A percentile compares a stretch with the other conserved stretches of the same genome.
Conservation (phyloP, 2,888 invertebrate genomes). For the Creontiades dilutus region DNA sequence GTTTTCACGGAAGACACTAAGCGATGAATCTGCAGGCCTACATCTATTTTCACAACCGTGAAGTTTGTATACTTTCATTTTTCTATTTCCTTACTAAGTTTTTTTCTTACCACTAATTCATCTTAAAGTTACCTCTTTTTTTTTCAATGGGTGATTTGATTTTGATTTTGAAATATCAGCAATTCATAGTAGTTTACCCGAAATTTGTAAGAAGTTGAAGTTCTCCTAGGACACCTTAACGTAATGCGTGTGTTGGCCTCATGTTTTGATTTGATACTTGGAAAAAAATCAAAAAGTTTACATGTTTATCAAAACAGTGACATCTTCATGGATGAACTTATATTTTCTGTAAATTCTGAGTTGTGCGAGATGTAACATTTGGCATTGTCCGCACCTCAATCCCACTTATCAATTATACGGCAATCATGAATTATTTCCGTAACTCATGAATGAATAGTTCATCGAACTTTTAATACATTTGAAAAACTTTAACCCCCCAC, state of each 20-base stretch:
- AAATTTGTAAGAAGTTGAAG: neutral
- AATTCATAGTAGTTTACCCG: neutral
- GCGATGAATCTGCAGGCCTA: slow-evolving; percentile 58
- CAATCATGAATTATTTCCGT: neutral
- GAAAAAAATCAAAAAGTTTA: neutral
- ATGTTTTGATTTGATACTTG: slow-evolving; percentile 30
- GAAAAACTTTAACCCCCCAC: neutral
- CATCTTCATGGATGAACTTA: neutral
- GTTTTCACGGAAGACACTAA: neutral
- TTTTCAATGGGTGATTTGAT: neutral
- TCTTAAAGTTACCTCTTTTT: neutral
- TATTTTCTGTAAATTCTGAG: slow-evolving; percentile 40
- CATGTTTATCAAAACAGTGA: neutral
- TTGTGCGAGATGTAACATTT: slow-evolving; percentile 56
- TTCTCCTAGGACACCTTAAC: neutral
- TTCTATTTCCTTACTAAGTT: neutral
- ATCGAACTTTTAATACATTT: neutral
- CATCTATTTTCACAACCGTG: slow-evolving; percentile 65
- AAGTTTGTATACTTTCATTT: slow-evolving; percentile 65
- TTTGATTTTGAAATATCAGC: neutral
- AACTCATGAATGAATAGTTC: neutral
- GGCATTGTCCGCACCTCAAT: slow-evolving; percentile 62
- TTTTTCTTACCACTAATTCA: slow-evolving; percentile 29
- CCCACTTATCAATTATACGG: neutral
- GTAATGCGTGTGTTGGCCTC: neutral